These are phyloP conservation scores for Pseudopodoces humilis DNA, from an alignment of 2,113 vertebrate genomes.

Conservation along the genomic window DNA sequence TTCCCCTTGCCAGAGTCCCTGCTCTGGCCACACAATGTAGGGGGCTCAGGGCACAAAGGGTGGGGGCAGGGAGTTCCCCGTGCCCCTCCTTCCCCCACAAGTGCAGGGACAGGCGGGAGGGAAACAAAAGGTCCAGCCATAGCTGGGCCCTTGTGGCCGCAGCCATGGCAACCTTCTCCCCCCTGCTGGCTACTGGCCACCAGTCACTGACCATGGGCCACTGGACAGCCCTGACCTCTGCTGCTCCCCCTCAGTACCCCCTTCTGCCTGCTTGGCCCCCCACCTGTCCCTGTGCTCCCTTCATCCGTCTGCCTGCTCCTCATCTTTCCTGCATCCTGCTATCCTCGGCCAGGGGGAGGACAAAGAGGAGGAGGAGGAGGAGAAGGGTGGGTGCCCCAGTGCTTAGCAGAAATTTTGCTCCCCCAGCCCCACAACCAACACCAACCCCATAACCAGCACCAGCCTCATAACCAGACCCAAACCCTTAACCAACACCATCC, in stretches of 20 bases:
- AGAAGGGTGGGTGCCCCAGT: not conserved
- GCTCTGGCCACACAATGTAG: not conserved
- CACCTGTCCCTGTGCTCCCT: not conserved
- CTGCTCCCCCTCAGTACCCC: too few relatives aligned
- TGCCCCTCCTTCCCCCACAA: not conserved
- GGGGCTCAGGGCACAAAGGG: not conserved
- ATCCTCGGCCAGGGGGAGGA: not conserved
- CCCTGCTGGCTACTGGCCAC: not conserved
- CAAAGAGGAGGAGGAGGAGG: not conserved
- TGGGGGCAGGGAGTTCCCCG: not conserved
- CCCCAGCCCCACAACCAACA: not conserved
- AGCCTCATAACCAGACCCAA: fast-evolving
- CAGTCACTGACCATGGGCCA: not conserved
- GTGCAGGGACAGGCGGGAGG: not conserved
- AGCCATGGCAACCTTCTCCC: not conserved
- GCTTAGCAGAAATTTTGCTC: not conserved
- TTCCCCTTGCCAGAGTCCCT: not conserved
- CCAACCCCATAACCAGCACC: not conserved
- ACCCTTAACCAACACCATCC: too few relatives aligned
- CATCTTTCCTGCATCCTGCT: conserved; percentile 20
- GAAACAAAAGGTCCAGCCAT: conserved; percentile 26
- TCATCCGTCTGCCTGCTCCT: not conserved
- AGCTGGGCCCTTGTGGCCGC: not conserved
- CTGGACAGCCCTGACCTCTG: not conserved
- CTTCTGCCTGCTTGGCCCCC: not conserved